These are phyloP conservation scores for Saturnia japonica DNA, from an alignment of 2,888 invertebrate species.

Conservation along the genomic window DNA sequence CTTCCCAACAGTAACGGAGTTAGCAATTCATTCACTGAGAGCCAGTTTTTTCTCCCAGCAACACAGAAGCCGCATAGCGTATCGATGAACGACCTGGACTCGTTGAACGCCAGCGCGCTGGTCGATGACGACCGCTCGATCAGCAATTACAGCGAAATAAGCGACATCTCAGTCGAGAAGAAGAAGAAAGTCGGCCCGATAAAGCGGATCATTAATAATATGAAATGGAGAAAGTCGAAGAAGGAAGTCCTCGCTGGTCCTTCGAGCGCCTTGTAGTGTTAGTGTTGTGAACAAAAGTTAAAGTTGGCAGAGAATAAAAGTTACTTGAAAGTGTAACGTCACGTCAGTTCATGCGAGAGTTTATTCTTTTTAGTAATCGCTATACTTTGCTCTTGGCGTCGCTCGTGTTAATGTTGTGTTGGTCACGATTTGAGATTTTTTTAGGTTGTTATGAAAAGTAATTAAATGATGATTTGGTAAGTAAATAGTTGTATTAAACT, in stretches of 20 bases:
- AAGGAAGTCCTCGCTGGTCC: conserved; percentile 24
- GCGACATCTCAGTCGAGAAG: conserved; percentile 28
- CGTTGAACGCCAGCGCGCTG: conserved; percentile 23
- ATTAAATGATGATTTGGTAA: background rate
- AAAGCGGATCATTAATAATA: conserved; percentile 25
- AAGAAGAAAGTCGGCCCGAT: conserved; percentile 33
- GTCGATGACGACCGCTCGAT: conserved; percentile 44
- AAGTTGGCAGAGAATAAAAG: background rate
- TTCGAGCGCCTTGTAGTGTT: background rate
- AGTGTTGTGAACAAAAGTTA: background rate
- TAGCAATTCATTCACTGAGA: conserved; percentile 29
- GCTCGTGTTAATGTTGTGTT: background rate
- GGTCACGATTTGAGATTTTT: background rate
- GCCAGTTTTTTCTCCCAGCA: conserved; percentile 34
- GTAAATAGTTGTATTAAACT: background rate
- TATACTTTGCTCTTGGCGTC: background rate
- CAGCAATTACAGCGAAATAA: conserved; percentile 37
- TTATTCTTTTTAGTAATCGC: background rate
- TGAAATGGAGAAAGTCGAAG: conserved; percentile 30
- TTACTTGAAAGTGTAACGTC: background rate
- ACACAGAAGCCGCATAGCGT: conserved; percentile 28
- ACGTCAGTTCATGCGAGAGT: background rate
- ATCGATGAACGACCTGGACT: conserved; percentile 40
- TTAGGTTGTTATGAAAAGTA: background rate
- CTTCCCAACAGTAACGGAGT: conserved; percentile 30